Percentiles rank a stretch among this genome's conserved stretches.
Conservation (phyloP, 2,113 vertebrate genomes). For the Heterochromis multidens region DNA sequence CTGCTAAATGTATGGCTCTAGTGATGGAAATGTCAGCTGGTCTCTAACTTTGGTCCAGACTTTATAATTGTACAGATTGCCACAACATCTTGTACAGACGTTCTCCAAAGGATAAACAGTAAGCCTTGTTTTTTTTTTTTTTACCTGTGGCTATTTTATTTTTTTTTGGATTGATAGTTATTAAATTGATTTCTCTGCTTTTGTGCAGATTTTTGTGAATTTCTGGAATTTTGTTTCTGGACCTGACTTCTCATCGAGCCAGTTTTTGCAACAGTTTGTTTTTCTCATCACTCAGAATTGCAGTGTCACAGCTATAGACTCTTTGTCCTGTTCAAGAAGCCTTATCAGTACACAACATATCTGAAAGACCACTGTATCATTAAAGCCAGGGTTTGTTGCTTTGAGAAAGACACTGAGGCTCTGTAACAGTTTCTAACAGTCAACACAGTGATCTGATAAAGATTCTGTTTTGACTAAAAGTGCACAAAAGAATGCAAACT, state of each 20-base stretch:
- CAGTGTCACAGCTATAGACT: neutral
- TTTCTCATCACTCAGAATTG: neutral
- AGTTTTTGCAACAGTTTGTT: neutral
- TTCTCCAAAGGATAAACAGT: neutral
- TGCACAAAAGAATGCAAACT: neutral
- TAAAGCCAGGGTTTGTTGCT: neutral
- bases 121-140: neutral
- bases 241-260: neutral
- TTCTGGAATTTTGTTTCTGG: neutral
- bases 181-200: neutral
- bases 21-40: neutral
- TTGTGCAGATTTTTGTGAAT: neutral
- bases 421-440: neutral
- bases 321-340: neutral
- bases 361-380: neutral
- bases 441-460: neutral
- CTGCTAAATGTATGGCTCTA: neutral
- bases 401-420: neutral
- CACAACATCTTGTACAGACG: neutral
- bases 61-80: neutral
- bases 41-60: neutral
- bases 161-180: neutral
- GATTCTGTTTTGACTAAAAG: neutral
- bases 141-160: neutral
- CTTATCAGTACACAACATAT: neutral